These are phyloP conservation scores for Meloidogyne exigua DNA, from an alignment of 1,140 invertebrate species.

Conservation along the genomic window DNA sequence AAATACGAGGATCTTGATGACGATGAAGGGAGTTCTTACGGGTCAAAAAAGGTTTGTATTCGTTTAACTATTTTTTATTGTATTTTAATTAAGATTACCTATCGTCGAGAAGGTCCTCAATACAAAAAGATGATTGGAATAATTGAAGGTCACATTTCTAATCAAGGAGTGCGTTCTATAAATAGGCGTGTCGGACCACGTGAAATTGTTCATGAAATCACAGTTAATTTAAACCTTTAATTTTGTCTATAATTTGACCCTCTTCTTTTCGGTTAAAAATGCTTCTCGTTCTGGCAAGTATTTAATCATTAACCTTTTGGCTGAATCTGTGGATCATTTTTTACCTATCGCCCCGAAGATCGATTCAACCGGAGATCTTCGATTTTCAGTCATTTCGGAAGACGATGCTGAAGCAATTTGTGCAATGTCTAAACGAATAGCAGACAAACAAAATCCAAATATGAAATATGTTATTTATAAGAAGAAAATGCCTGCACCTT, in stretches of 20 bases:
- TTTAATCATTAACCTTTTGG: constrained; percentile 20
- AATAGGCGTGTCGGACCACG: not conserved
- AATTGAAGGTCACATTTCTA: constrained; percentile 15
- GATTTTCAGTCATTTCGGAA: constrained; percentile 12
- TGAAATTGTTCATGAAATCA: constrained; percentile 19
- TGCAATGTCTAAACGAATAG: constrained; percentile 25
- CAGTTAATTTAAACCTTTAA: constrained; percentile 9
- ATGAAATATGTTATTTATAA: constrained; percentile 31
- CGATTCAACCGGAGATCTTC: constrained; percentile 16
- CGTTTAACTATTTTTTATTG: not conserved
- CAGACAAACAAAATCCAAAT: constrained; percentile 33
- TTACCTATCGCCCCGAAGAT: constrained; percentile 31
- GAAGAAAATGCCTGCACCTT: constrained; percentile 24
- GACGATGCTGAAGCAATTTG: constrained; percentile 31
- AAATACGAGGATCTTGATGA: constrained; percentile 26
- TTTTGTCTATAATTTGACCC: constrained; percentile 5
- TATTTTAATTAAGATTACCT: not conserved
- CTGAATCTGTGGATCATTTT: constrained; percentile 27
- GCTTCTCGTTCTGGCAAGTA: constrained; percentile 31
- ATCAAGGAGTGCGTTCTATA: not conserved
- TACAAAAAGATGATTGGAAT: constrained; percentile 17
- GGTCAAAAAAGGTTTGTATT: constrained; percentile 10
- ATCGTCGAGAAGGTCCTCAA: not conserved
- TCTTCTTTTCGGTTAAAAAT: constrained; percentile 21
- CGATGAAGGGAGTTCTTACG: constrained; percentile 3